These are phyloP conservation scores for Heliconius hortense DNA, from an alignment of 2,888 invertebrate genomes.

Conservation along the genomic window DNA sequence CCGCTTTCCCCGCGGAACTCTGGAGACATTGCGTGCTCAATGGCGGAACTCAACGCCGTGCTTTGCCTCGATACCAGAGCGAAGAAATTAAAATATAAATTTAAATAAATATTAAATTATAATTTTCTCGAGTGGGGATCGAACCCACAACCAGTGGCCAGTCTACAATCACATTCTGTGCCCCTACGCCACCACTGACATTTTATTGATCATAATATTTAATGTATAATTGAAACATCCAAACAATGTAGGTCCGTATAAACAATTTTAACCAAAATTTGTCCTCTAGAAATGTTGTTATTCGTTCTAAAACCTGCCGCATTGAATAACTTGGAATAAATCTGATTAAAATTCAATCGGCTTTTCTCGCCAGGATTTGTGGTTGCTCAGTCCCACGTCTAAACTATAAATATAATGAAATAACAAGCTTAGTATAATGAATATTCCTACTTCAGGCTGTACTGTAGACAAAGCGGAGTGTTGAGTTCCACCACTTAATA, in stretches of 20 bases:
- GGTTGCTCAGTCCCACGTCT: not conserved
- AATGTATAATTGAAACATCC: not conserved
- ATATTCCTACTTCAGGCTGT: not conserved
- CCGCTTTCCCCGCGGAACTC: no score
- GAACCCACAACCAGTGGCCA: no score
- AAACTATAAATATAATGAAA: constrained; percentile 14
- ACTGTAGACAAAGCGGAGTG: no score
- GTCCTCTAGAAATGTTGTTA: not conserved
- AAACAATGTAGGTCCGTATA: not conserved
- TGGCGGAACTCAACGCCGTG: no score
- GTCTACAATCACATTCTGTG: no score
- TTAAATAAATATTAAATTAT: no score
- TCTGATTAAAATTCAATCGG: constrained; percentile 20
- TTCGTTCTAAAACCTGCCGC: constrained; percentile 4
- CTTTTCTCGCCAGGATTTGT: constrained; percentile 16
- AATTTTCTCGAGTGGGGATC: no score
- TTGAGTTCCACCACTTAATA: no score
- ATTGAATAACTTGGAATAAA: constrained; percentile 17
- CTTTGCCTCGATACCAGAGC: no score
- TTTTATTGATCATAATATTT: not conserved
- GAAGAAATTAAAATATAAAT: no score
- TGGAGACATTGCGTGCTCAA: no score
- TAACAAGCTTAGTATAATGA: constrained; percentile 4
- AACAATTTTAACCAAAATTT: not conserved
- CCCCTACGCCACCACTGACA: no score